Evolutionary conservation across 1,140 invertebrate species (phyloP).

Genomic region (Solenopsis fugax): DNA sequence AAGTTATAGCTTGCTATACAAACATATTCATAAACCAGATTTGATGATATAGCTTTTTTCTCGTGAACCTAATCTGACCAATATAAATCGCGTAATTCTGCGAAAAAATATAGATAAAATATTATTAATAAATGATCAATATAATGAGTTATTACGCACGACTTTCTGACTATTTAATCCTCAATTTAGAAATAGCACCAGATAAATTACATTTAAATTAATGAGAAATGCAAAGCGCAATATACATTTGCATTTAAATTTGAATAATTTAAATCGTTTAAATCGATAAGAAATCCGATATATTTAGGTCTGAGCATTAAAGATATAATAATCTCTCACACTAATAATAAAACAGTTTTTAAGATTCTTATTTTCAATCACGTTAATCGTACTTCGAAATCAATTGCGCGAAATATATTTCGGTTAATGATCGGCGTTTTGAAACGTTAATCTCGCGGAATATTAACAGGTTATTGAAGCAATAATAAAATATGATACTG

Average conservation of each 20-base stretch:
- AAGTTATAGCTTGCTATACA: too few relatives aligned
- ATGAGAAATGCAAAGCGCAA: not conserved
- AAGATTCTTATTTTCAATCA: not conserved
- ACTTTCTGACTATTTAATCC: too few relatives aligned
- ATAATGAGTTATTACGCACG: too few relatives aligned
- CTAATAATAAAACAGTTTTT: not conserved
- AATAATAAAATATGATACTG: not conserved
- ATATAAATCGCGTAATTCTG: too few relatives aligned
- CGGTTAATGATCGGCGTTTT: not conserved
- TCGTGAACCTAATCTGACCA: too few relatives aligned
- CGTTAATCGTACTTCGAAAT: not conserved
- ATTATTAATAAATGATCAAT: too few relatives aligned
- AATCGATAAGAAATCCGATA: not conserved
- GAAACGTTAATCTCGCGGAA: not conserved
- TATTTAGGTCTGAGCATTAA: not conserved
- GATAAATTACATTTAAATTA: not conserved
- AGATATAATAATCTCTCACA: not conserved
- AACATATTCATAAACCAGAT: too few relatives aligned
- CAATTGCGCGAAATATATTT: not conserved
- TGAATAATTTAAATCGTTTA: not conserved
- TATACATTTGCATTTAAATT: not conserved
- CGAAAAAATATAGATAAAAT: too few relatives aligned
- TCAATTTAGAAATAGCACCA: too few relatives aligned
- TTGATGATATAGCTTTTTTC: too few relatives aligned
- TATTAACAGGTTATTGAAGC: not conserved